Conservation (phyloP, 92 coral and sea anemone species). For the Ricordea florida region DNA sequence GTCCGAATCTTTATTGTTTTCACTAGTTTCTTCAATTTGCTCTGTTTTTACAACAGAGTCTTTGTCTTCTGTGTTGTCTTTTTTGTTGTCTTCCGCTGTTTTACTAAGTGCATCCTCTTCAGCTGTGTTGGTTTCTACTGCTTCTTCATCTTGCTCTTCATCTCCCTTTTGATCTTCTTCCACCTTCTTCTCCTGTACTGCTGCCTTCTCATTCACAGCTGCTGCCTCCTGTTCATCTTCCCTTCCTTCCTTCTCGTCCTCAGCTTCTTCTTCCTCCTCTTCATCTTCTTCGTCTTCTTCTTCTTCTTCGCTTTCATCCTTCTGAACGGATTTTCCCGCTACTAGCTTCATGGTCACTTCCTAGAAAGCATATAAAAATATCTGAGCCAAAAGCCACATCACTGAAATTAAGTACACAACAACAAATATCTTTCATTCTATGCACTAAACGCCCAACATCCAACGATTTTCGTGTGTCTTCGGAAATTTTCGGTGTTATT, state of each 20-base stretch:
- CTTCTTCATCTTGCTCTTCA: slow-evolving; percentile 8
- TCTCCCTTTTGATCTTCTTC: slow-evolving; percentile 23
- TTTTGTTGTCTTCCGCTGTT: neutral
- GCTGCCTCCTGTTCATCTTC: slow-evolving; percentile 48
- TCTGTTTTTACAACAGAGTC: too few species aligned
- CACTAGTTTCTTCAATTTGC: slow-evolving; percentile 7
- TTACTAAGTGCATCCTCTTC: neutral
- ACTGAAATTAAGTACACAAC: neutral
- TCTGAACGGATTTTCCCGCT: slow-evolving; percentile 40
- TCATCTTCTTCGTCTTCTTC: slow-evolving; percentile 59
- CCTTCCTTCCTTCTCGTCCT: slow-evolving; percentile 36
- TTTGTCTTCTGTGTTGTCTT: slow-evolving; percentile 11
- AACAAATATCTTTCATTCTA: too few species aligned
- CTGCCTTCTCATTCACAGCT: slow-evolving; percentile 28
- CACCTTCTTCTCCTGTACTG: slow-evolving; percentile 28
- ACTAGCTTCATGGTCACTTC: slow-evolving; percentile 81
- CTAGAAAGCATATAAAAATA: slow-evolving; percentile 17
- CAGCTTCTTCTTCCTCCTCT: slow-evolving; percentile 38
- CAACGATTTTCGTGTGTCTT: too few species aligned
- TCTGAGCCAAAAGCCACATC: neutral
- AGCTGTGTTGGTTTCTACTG: neutral
- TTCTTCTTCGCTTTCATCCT: slow-evolving; percentile 65
- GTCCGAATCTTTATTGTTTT: slow-evolving; percentile 2
- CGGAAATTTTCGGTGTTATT: too few species aligned
- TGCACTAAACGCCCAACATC: too few species aligned